Conservation (phyloP, 2,113 vertebrate genomes). For the Symphodus melops region DNA sequence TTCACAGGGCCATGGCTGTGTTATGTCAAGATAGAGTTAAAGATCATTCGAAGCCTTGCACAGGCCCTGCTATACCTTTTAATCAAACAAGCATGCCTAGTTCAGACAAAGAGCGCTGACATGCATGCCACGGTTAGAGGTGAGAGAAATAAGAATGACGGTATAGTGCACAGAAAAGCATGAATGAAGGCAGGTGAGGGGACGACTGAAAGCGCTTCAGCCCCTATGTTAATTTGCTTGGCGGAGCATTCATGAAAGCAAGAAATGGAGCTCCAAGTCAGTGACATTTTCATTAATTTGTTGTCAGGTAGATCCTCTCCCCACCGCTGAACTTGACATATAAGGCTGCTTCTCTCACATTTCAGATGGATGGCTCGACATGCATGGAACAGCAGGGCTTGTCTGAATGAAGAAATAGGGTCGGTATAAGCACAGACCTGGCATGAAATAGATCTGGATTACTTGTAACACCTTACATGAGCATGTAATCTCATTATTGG, state of each 20-base stretch:
- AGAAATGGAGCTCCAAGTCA: conserved; percentile 58
- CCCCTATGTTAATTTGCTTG: conserved; percentile 56
- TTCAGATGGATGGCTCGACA: conserved; percentile 28
- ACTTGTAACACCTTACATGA: conserved; percentile 16
- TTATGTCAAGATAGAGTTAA: conserved; percentile 68
- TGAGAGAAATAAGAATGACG: neutral
- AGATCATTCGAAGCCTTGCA: conserved; percentile 52
- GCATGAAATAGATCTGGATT: conserved; percentile 24
- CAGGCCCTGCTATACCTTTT: conserved; percentile 41
- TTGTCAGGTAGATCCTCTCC: conserved; percentile 65
- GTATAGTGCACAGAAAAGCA: conserved; percentile 18
- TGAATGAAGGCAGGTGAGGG: conserved; percentile 14
- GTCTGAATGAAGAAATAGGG: conserved; percentile 24
- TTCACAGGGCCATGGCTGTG: conserved; percentile 58
- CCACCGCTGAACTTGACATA: conserved; percentile 48
- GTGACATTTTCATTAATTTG: conserved; percentile 74
- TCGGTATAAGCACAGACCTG: neutral
- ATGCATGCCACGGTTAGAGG: conserved; percentile 34
- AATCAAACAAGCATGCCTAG: conserved; percentile 52
- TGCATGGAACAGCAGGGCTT: neutral
- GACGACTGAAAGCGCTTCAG: conserved; percentile 35
- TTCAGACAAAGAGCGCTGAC: conserved; percentile 30
- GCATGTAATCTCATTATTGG: conserved; percentile 28
- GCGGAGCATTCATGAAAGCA: conserved; percentile 36
- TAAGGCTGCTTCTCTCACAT: conserved; percentile 32